Evolutionary conservation across 1,140 invertebrate species (phyloP).

Genomic region (Acromyrmex charruanus): DNA sequence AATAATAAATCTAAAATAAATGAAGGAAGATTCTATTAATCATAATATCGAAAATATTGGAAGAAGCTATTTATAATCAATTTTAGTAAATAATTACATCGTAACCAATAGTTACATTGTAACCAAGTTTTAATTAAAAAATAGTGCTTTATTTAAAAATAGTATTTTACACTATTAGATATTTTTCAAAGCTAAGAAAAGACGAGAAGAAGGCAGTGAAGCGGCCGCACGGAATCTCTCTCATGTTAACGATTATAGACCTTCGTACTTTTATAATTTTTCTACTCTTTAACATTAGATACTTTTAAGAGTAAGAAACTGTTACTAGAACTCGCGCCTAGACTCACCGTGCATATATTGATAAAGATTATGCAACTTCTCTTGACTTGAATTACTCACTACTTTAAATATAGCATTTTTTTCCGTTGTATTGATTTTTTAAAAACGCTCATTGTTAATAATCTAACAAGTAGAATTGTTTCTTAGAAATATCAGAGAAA

Average conservation of each 20-base stretch:
- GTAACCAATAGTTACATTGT: not conserved
- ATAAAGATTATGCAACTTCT: constrained; percentile 24
- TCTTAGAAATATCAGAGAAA: constrained; percentile 5
- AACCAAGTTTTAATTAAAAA: not conserved
- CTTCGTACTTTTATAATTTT: constrained; percentile 84
- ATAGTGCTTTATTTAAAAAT: constrained; percentile 14
- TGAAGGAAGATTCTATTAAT: not conserved
- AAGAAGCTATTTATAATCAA: not conserved
- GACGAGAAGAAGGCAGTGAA: not conserved
- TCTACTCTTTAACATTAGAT: constrained; percentile 79
- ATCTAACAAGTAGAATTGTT: not conserved
- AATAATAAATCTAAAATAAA: not conserved
- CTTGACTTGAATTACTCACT: not conserved
- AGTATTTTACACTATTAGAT: constrained; percentile 26
- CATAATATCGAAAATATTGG: not conserved
- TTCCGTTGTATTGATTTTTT: not conserved
- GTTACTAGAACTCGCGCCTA: constrained; percentile 48
- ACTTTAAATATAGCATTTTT: constrained; percentile 9
- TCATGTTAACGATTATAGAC: constrained; percentile 72
- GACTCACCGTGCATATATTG: constrained; percentile 35
- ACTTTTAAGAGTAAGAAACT: constrained; percentile 70
- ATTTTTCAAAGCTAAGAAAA: constrained; percentile 5
- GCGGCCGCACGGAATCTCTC: constrained; percentile 62
- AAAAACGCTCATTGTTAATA: constrained; percentile 1
- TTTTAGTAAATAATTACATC: not conserved